Conservation (phyloP, 2,113 vertebrate species). For the Platysteira castanea region DNA sequence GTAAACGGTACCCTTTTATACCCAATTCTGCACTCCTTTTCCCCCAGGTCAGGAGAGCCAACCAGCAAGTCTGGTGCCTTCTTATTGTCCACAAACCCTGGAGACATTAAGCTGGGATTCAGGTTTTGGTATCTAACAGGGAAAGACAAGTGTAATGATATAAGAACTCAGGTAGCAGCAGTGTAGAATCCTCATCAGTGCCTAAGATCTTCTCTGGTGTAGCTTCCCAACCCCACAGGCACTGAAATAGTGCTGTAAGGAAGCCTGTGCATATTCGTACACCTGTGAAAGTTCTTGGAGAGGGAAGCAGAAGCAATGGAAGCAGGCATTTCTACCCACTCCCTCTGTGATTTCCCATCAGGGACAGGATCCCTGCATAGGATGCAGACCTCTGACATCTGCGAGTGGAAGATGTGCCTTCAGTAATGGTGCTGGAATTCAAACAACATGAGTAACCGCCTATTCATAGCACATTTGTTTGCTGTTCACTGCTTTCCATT, state of each 20-base stretch:
- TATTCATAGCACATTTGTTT: background rate
- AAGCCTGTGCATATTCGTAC: background rate
- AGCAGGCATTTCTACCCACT: background rate
- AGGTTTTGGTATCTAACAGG: slow-evolving; percentile 33
- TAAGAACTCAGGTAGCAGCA: background rate
- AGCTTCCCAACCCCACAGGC: background rate
- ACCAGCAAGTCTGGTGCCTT: slow-evolving; percentile 25
- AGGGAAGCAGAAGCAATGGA: background rate
- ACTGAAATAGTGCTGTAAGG: background rate
- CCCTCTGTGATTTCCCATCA: background rate
- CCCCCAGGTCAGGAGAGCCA: background rate
- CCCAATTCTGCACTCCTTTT: slow-evolving; percentile 33
- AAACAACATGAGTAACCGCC: background rate
- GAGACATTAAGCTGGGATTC: slow-evolving; percentile 41
- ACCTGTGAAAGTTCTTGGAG: background rate
- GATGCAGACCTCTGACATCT: background rate
- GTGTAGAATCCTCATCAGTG: background rate
- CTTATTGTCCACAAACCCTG: slow-evolving; percentile 42
- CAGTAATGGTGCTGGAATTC: background rate
- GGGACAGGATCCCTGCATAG: background rate
- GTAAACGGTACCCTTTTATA: background rate
- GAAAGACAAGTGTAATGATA: background rate
- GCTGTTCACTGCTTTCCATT: background rate
- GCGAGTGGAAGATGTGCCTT: background rate
- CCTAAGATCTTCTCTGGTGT: background rate